Conservation (phyloP, 2,888 invertebrate species). For the Callyntrura guangdongensis region DNA sequence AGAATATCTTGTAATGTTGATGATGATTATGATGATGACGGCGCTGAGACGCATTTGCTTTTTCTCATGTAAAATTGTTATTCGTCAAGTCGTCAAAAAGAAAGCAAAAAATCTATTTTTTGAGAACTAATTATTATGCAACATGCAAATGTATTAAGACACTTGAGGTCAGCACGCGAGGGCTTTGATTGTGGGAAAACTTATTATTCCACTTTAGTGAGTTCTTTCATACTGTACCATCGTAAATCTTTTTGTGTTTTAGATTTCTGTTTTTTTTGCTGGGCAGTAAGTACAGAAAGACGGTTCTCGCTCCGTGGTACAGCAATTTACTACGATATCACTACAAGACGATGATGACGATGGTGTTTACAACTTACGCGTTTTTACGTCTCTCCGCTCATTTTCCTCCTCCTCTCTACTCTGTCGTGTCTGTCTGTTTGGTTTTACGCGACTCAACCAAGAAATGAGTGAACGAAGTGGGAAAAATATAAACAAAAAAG, state of each 20-base stretch:
- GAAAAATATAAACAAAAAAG: slow-evolving; percentile 69
- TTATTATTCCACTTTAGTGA: slow-evolving; percentile 61
- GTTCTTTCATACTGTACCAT: background rate
- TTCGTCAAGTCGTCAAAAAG: slow-evolving; percentile 76
- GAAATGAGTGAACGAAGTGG: slow-evolving; percentile 61
- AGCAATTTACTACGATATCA: background rate
- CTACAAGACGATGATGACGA: background rate
- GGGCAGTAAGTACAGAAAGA: background rate
- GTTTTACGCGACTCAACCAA: slow-evolving; percentile 54
- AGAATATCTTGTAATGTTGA: background rate
- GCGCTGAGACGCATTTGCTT: slow-evolving; percentile 43
- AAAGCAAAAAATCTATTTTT: slow-evolving; percentile 70
- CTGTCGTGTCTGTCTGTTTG: slow-evolving; percentile 65
- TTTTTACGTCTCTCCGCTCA: slow-evolving; percentile 51
- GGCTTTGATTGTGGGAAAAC: slow-evolving; percentile 84
- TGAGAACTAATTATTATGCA: slow-evolving; percentile 85
- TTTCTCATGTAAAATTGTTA: slow-evolving; percentile 71
- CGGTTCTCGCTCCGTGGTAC: background rate
- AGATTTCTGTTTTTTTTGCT: slow-evolving; percentile 24
- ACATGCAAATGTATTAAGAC: slow-evolving; percentile 85
- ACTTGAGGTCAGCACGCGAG: slow-evolving; percentile 85
- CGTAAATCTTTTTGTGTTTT: slow-evolving; percentile 10
- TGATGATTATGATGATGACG: slow-evolving; percentile 59
- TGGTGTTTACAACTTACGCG: slow-evolving; percentile 27
- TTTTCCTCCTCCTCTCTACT: slow-evolving; percentile 29